Evolutionary conservation across 2,113 vertebrate genomes (phyloP).

Genomic region (Ameiurus melas): DNA sequence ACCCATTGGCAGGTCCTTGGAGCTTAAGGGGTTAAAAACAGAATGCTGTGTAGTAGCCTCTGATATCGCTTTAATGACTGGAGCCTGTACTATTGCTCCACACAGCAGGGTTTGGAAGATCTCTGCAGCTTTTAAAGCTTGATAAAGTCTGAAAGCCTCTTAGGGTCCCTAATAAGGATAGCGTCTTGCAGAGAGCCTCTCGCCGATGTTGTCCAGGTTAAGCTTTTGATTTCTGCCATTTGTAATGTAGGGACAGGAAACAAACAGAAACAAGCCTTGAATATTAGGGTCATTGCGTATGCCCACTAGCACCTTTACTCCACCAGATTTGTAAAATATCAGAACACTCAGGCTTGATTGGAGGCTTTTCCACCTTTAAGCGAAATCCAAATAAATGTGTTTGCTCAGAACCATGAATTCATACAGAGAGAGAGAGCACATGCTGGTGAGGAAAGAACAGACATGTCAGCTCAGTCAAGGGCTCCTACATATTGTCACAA

Average conservation of each 20-base stretch:
- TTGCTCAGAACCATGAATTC: conserved; percentile 26
- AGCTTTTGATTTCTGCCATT: conserved; percentile 66
- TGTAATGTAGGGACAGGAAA: conserved; percentile 41
- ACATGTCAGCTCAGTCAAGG: conserved; percentile 6
- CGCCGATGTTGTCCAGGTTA: conserved; percentile 38
- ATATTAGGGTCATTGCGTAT: conserved; percentile 65
- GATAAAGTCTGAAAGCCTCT: conserved; percentile 81
- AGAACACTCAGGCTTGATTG: conserved; percentile 67
- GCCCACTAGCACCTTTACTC: conserved; percentile 49
- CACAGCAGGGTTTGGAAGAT: conserved; percentile 49
- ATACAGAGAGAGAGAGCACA: neutral
- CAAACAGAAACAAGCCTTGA: conserved; percentile 62
- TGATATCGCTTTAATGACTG: conserved; percentile 44
- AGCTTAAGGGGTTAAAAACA: conserved; percentile 39
- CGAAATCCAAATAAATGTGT: conserved; percentile 42
- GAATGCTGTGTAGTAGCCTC: conserved; percentile 38
- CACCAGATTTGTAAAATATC: conserved; percentile 59
- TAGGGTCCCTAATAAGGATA: conserved; percentile 65
- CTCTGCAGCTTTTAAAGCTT: conserved; percentile 75
- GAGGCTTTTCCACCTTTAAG: conserved; percentile 55
- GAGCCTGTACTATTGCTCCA: conserved; percentile 7
- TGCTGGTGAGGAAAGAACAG: neutral
- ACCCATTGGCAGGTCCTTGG: neutral
- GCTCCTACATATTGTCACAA: conserved; percentile 31
- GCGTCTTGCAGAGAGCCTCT: conserved; percentile 35